A percentile compares a stretch with the other conserved stretches of the same genome.
Evolutionary conservation across 92 coral and sea anemone genomes (phyloP).

Genomic region (Pocillopora grandis): DNA sequence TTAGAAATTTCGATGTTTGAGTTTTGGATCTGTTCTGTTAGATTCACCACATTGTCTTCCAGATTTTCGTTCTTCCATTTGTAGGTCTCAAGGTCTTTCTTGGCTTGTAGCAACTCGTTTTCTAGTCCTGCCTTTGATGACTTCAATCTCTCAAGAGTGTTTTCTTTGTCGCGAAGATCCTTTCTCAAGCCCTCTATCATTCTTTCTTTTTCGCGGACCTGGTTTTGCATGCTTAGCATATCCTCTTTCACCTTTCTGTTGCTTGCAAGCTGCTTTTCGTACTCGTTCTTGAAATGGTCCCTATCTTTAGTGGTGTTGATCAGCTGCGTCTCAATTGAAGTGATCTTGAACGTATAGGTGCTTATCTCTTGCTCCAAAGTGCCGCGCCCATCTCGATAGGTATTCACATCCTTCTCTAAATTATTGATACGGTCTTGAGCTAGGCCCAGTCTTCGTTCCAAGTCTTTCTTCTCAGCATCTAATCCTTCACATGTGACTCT

Average conservation of each 20-base stretch:
- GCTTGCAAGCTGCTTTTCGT: constrained; percentile 65
- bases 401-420: constrained; percentile 74
- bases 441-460: constrained; percentile 69
- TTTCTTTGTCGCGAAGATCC: constrained; percentile 82
- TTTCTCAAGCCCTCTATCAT: constrained; percentile 63
- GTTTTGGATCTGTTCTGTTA: constrained; percentile 71
- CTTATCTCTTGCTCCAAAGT: constrained; percentile 84
- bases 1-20: constrained; percentile 65
- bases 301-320: constrained; percentile 79
- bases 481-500: constrained; percentile 80
- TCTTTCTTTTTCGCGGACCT: constrained; percentile 83
- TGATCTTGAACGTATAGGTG: constrained; percentile 68
- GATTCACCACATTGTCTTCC: constrained; percentile 64
- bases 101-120: constrained; percentile 71
- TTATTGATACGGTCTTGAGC: constrained; percentile 74
- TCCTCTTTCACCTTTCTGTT: constrained; percentile 86
- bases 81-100: constrained; percentile 77
- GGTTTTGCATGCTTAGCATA: constrained; percentile 79
- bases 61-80: constrained; percentile 79
- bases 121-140: constrained; percentile 70
- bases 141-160: constrained; percentile 68
- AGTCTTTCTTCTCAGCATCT: constrained; percentile 77
- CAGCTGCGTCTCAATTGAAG: constrained; percentile 87
- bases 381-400: constrained; percentile 78
- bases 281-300: constrained; percentile 95